Conservation (phyloP, 2,113 vertebrate genomes). For the Falcunculus frontatus region DNA sequence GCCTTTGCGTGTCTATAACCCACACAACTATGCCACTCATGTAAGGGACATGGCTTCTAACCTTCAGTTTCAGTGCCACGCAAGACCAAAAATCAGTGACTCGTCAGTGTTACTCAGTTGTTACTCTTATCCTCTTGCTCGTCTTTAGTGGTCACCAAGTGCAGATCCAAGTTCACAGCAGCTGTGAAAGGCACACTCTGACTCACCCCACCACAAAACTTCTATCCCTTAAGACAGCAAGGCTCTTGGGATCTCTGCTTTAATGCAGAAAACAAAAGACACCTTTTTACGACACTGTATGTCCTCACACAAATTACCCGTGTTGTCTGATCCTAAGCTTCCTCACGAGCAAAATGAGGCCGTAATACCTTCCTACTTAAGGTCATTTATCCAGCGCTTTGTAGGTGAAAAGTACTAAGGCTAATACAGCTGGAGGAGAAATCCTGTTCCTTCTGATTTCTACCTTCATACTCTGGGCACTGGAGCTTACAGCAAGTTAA, state of each 20-base stretch:
- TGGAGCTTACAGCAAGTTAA: background rate
- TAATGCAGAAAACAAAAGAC: background rate
- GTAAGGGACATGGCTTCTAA: fast-evolving
- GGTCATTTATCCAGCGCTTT: background rate
- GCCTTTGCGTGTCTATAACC: background rate
- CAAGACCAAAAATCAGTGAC: background rate
- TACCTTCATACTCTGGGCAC: background rate
- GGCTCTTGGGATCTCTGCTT: background rate
- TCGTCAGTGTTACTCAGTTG: background rate
- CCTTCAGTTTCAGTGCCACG: background rate
- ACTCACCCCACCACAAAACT: background rate
- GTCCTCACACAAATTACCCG: background rate
- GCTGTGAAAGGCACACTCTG: background rate
- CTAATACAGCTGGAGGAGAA: background rate
- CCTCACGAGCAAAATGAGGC: background rate
- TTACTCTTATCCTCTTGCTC: background rate
- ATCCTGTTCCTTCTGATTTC: background rate
- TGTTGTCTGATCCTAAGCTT: background rate
- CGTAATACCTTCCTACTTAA: background rate
- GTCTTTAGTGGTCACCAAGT: background rate
- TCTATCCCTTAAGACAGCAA: background rate
- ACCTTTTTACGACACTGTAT: background rate
- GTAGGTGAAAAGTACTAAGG: background rate
- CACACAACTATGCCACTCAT: fast-evolving
- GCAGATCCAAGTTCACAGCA: background rate